A percentile compares a stretch with the other conserved stretches of the same genome.
Evolutionary conservation across 2,797 vertebrate species (phyloP).

Genomic region (Enteromius trimaculatus): DNA sequence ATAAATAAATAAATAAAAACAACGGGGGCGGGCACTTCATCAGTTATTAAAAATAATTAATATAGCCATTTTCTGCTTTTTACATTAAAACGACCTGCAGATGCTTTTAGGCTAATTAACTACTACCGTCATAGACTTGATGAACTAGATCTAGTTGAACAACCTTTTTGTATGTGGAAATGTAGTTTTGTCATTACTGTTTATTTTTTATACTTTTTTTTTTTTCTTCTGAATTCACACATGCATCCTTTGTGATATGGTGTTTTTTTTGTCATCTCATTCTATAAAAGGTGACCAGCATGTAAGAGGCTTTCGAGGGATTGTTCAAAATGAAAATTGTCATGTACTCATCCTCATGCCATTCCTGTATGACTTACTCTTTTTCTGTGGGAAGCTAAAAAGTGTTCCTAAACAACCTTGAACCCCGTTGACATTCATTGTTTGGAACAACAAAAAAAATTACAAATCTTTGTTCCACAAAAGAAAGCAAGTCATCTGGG

Average conservation of each 20-base stretch:
- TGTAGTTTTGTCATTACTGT: neutral
- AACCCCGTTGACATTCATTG: neutral
- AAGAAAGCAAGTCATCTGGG: no score
- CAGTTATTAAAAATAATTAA: neutral
- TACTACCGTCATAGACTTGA: neutral
- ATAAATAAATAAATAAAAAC: neutral
- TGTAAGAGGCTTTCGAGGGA: conserved; percentile 16
- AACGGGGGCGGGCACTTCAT: neutral
- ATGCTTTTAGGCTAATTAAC: neutral
- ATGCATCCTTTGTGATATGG: neutral
- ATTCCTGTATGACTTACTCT: neutral
- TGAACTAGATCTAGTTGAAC: neutral
- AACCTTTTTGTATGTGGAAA: neutral
- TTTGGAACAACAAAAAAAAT: neutral
- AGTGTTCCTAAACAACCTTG: neutral
- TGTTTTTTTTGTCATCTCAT: neutral
- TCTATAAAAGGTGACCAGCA: neutral
- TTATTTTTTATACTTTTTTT: neutral
- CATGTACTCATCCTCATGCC: conserved; percentile 2
- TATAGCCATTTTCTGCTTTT: no score
- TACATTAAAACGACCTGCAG: neutral
- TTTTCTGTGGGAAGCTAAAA: neutral
- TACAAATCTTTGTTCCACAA: no score
- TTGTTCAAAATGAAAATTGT: neutral
- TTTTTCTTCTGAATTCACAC: neutral